Conservation (phyloP, 2,113 vertebrate genomes). For the Brachypteracias leptosomus region DNA sequence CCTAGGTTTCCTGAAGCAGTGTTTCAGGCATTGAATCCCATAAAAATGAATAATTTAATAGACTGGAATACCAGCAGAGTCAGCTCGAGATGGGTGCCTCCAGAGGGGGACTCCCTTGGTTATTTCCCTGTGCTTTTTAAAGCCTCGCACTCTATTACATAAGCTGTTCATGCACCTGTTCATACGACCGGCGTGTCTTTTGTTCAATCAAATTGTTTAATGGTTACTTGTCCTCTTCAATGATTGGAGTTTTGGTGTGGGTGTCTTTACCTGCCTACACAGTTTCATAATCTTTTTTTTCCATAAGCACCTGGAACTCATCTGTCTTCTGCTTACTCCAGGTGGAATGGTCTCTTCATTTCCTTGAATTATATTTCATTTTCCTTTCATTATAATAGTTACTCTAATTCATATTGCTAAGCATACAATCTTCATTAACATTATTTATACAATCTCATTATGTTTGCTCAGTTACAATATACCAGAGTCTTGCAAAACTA, state of each 20-base stretch:
- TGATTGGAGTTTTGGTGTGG: background rate
- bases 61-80: background rate
- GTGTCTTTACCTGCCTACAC: background rate
- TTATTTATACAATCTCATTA: background rate
- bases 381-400: background rate
- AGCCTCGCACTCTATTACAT: background rate
- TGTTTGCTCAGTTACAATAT: background rate
- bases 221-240: background rate
- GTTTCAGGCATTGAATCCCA: background rate
- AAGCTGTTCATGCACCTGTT: background rate
- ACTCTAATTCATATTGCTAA: background rate
- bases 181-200: background rate
- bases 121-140: background rate
- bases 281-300: background rate
- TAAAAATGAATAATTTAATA: background rate
- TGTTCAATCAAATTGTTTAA: background rate
- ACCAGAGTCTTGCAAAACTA: background rate
- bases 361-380: background rate
- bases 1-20: background rate
- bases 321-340: background rate
- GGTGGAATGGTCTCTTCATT: background rate
- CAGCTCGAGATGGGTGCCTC: background rate
- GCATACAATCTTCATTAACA: background rate
- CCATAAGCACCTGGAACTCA: background rate
- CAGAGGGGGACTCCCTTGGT: background rate